These are phyloP conservation scores for Teleiodes luculella DNA, from an alignment of 2,888 invertebrate genomes.

Conservation along the genomic window DNA sequence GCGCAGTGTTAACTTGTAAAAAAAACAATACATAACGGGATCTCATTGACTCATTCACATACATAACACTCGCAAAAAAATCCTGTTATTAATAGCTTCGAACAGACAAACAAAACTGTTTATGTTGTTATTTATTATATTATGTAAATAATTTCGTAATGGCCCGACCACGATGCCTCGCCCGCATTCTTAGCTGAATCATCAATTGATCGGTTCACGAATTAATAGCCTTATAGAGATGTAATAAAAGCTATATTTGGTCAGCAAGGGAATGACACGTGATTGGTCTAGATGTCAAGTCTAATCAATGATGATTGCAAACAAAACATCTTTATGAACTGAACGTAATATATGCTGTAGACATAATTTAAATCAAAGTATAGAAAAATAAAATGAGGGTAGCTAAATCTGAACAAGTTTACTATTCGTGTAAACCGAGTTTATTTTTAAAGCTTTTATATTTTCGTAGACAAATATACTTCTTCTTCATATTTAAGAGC, in stretches of 20 bases:
- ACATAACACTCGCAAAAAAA: background rate
- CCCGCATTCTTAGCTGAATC: conserved; percentile 24
- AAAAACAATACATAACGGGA: background rate
- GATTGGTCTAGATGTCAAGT: background rate
- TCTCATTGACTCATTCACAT: background rate
- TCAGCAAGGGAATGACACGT: background rate
- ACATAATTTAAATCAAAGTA: too few species aligned
- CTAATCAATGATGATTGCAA: background rate
- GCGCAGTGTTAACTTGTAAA: too few species aligned
- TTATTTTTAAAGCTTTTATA: too few species aligned
- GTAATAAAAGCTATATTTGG: background rate
- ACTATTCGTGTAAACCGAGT: too few species aligned
- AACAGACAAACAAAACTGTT: background rate
- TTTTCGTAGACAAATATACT: too few species aligned
- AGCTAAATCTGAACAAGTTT: too few species aligned
- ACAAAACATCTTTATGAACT: background rate
- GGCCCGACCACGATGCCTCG: conserved; percentile 11
- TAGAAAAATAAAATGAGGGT: too few species aligned
- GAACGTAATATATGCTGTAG: background rate
- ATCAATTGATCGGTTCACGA: conserved; percentile 11
- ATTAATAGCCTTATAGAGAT: background rate
- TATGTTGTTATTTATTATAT: background rate
- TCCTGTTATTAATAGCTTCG: background rate
- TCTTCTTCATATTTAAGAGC: too few species aligned
- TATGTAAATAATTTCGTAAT: conserved; percentile 13